Evolutionary conservation across 2,113 vertebrate species (phyloP).

Genomic region (Leiothrix lutea): DNA sequence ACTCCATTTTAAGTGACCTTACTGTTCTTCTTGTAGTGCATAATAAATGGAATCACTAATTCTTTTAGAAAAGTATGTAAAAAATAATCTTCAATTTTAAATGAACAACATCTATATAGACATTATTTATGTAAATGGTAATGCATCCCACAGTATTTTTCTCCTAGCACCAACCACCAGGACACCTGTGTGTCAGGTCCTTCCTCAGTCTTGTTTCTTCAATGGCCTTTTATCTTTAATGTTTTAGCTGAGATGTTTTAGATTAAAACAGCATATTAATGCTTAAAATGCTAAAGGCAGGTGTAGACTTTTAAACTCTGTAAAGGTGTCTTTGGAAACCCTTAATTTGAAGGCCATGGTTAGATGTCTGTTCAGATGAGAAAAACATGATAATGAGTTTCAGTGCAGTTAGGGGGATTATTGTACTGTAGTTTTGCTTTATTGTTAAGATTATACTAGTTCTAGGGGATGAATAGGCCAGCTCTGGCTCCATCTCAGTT

Average conservation of each 20-base stretch:
- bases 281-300: not conserved
- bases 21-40: not conserved
- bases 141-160: not conserved
- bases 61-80: not conserved
- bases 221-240: not conserved
- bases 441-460: not conserved
- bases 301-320: not conserved
- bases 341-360: not conserved
- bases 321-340: not conserved
- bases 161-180: not conserved
- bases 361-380: not conserved
- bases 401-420: not conserved
- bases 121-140: not conserved
- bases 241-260: not conserved
- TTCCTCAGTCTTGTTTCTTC: not conserved
- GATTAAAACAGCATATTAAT: not conserved
- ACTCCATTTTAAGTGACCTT: not conserved
- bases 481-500: not conserved
- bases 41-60: not conserved
- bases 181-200: not conserved
- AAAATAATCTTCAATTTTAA: not conserved
- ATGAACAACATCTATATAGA: not conserved
- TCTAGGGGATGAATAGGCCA: not conserved
- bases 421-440: not conserved
- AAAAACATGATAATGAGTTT: not conserved